A percentile compares a stretch with the other conserved stretches of the same genome.
Conservation (phyloP, 37 sponge, comb jelly and placozoan species). For the Tethya wilhelma region DNA sequence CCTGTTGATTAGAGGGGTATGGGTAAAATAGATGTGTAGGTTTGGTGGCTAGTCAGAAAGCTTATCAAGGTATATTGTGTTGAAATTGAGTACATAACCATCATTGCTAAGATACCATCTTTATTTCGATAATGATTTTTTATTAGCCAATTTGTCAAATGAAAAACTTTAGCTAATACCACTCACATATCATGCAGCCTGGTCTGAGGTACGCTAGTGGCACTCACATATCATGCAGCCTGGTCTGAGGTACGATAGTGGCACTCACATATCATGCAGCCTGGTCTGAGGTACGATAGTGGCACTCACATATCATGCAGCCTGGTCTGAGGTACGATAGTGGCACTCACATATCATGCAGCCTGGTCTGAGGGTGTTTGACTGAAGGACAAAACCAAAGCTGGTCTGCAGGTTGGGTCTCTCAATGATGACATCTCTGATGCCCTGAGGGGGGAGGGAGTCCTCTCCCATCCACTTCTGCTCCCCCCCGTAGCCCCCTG, state of each 20-base stretch:
- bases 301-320: no score
- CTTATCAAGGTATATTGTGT: background rate
- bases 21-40: background rate
- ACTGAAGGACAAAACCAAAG: slow-evolving; percentile 96
- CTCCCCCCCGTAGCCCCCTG: slow-evolving; percentile 7
- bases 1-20: slow-evolving; percentile 42
- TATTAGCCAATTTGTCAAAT: no score
- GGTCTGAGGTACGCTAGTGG: background rate
- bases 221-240: no score
- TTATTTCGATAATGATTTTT: no score
- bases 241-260: background rate
- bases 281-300: background rate
- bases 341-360: slow-evolving; percentile 57
- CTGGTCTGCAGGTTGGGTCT: slow-evolving; percentile 67
- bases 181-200: no score
- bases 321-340: background rate
- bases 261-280: no score
- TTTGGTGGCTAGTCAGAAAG: background rate
- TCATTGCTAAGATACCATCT: background rate
- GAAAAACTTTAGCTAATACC: no score
- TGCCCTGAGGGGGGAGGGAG: slow-evolving; percentile 32
- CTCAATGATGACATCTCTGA: slow-evolving; percentile 60
- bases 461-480: slow-evolving; percentile 9
- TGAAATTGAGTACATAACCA: background rate
- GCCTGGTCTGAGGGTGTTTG: slow-evolving; percentile 71